Conservation (phyloP, 2,797 vertebrate species). For the Naso thynnoides region DNA sequence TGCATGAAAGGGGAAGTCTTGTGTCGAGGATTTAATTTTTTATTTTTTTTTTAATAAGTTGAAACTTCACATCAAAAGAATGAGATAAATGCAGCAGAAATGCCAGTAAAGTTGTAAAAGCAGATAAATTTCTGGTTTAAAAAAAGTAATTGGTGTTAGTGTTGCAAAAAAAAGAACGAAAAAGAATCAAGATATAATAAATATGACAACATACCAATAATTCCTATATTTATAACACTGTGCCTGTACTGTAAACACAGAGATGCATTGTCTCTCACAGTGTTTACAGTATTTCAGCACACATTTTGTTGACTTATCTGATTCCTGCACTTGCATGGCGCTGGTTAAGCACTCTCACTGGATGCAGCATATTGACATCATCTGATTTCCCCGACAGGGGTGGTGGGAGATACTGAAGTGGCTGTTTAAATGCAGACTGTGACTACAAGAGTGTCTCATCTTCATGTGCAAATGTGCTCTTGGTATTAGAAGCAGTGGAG, state of each 20-base stretch:
- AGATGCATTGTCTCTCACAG: not conserved
- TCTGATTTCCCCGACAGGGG: slow-evolving; percentile 20
- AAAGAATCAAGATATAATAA: not conserved
- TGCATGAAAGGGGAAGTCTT: not conserved
- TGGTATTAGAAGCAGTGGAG: slow-evolving; percentile 22
- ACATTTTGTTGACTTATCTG: slow-evolving; percentile 21
- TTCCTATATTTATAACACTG: not conserved
- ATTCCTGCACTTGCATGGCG: slow-evolving; percentile 4
- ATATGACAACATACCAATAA: not conserved
- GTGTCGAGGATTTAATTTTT: not conserved
- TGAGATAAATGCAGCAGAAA: not conserved
- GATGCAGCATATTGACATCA: slow-evolving; percentile 25
- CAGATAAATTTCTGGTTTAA: not conserved
- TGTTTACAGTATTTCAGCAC: slow-evolving; percentile 13
- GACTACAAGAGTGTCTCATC: slow-evolving; percentile 11
- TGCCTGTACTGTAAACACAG: slow-evolving; percentile 9
- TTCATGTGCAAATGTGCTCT: slow-evolving; percentile 16
- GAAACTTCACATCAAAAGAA: slow-evolving; percentile 17
- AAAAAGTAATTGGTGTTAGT: not conserved
- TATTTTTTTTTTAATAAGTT: not conserved
- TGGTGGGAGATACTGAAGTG: slow-evolving; percentile 30
- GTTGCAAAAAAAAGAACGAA: not conserved
- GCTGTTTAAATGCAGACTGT: slow-evolving; percentile 24
- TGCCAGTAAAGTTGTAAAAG: not conserved
- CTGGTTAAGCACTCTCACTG: slow-evolving; percentile 10